A percentile compares a stretch with the other conserved stretches of the same genome.
Evolutionary conservation across 2,113 vertebrate genomes (phyloP).

Genomic region (Periophthalmus modestus): DNA sequence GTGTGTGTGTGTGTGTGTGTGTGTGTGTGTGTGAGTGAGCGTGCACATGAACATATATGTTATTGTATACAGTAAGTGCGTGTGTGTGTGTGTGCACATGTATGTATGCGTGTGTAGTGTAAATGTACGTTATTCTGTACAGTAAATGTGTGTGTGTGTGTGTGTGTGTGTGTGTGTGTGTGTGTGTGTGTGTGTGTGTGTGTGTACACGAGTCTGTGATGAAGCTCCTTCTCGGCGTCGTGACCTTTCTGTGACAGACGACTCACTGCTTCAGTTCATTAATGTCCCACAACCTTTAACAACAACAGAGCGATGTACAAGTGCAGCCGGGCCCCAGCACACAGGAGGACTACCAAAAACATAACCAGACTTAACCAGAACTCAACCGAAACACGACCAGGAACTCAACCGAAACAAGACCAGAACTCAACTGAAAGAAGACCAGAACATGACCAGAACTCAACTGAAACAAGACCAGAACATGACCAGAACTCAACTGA

Average conservation of each 20-base stretch:
- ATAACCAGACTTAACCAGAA: no score
- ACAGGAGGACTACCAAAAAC: no score
- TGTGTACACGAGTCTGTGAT: neutral
- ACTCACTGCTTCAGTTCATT: neutral
- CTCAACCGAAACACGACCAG: no score
- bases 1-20: no score
- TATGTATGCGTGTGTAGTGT: neutral
- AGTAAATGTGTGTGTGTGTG: neutral
- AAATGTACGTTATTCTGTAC: neutral
- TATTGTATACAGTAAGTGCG: neutral
- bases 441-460: no score
- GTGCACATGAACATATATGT: no score
- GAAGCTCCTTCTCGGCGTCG: no score
- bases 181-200: neutral
- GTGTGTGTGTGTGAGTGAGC: no score
- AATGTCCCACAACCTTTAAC: neutral
- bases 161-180: neutral
- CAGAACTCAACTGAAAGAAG: no score
- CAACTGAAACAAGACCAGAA: no score
- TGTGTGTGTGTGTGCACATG: neutral
- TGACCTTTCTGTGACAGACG: slow-evolving; percentile 3
- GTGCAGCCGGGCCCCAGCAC: neutral
- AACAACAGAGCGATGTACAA: neutral
- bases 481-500: no score
- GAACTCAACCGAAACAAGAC: no score